These are phyloP conservation scores for Cyanoderma ruficeps DNA, from an alignment of 2,113 vertebrate species.

Conservation along the genomic window DNA sequence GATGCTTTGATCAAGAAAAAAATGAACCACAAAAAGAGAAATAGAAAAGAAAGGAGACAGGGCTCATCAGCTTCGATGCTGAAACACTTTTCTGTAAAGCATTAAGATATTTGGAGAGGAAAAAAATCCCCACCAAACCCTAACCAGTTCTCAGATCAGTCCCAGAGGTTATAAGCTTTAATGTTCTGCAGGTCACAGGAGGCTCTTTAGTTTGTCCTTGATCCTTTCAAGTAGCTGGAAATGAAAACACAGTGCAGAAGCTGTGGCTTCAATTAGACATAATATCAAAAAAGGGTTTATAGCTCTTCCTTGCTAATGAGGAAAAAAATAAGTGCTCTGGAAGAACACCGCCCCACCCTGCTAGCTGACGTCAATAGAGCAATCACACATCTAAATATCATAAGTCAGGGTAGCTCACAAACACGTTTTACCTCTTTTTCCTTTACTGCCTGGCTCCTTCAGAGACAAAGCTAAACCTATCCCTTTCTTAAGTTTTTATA, in stretches of 20 bases:
- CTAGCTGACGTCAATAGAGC: background rate
- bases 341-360: background rate
- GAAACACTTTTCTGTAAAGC: constrained; percentile 1
- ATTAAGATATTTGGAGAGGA: background rate
- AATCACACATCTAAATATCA: background rate
- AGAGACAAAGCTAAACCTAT: background rate
- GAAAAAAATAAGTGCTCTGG: background rate
- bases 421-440: background rate
- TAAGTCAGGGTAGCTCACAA: background rate
- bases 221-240: constrained; percentile 45
- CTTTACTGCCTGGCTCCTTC: background rate
- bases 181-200: background rate
- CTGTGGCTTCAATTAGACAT: constrained; percentile 35
- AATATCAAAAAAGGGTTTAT: constrained; percentile 2
- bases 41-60: background rate
- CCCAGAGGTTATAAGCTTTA: background rate
- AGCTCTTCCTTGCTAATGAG: background rate
- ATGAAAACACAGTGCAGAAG: constrained; percentile 16
- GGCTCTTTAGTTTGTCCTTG: constrained; percentile 33
- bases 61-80: background rate
- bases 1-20: background rate
- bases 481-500: background rate
- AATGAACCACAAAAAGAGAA: background rate
- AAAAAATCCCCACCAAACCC: background rate
- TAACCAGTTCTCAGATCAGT: background rate